These are phyloP conservation scores for Trachythela sp. DNA, from an alignment of 64 coral and sea anemone species.

Conservation along the genomic window DNA sequence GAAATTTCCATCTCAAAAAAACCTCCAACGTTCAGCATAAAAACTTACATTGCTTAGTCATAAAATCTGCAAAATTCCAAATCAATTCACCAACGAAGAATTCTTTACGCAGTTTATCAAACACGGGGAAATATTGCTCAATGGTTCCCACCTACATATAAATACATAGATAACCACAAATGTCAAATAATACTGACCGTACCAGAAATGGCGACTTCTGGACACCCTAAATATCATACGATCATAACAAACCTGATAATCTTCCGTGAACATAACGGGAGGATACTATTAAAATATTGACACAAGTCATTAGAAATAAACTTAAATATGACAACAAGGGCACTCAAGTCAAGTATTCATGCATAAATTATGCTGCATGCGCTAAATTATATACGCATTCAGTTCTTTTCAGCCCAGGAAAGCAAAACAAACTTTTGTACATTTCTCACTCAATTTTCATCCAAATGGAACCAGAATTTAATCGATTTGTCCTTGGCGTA, in stretches of 20 bases:
- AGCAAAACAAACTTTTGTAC: no score
- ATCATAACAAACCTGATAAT: slow-evolving; percentile 71
- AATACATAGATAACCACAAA: background rate
- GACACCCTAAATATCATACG: background rate
- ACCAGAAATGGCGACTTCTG: no score
- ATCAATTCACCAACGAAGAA: slow-evolving; percentile 70
- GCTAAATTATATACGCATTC: no score
- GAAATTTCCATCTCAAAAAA: background rate
- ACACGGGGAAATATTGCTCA: slow-evolving; percentile 66
- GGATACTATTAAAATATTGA: slow-evolving; percentile 47
- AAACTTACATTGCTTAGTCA: slow-evolving; percentile 44
- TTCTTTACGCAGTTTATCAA: slow-evolving; percentile 61
- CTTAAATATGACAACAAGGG: background rate
- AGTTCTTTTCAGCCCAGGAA: no score
- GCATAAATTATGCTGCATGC: no score
- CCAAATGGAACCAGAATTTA: no score
- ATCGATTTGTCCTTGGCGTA: no score
- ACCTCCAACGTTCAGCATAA: background rate
- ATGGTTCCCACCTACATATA: slow-evolving; percentile 73
- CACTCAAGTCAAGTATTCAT: no score
- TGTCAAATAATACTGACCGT: no score
- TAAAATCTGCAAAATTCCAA: slow-evolving; percentile 70
- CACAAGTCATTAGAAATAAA: background rate
- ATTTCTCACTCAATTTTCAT: no score
- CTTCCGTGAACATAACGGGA: slow-evolving; percentile 75